Percentiles rank a stretch among this genome's conserved stretches.
Evolutionary conservation across 2,797 vertebrate species (phyloP).

Genomic region (Craterocephalus amniculus): DNA sequence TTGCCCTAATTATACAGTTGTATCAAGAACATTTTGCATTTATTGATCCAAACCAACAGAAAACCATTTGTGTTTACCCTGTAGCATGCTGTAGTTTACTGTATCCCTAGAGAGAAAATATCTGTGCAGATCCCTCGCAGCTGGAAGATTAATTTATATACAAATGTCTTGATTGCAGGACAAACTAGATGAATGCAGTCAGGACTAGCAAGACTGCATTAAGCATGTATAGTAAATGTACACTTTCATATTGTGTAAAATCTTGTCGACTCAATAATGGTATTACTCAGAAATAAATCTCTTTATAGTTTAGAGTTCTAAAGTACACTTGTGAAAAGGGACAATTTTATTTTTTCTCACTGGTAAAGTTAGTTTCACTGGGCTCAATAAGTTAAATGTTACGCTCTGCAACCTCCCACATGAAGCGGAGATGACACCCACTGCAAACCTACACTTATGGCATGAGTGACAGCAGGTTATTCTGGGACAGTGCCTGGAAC

Average conservation of each 20-base stretch:
- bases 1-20: neutral
- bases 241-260: neutral
- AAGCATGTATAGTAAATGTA: neutral
- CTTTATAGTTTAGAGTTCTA: neutral
- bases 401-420: neutral
- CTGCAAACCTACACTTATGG: neutral
- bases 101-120: too few relatives aligned
- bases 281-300: neutral
- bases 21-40: neutral
- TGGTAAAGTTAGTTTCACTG: neutral
- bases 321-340: neutral
- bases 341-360: neutral
- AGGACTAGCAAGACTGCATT: neutral
- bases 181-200: neutral
- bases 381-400: neutral
- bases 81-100: too few relatives aligned
- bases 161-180: neutral
- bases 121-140: neutral
- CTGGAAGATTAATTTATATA: neutral
- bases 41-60: neutral
- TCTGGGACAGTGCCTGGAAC: neutral
- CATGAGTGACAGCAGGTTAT: neutral
- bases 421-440: neutral
- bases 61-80: neutral
- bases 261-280: neutral